A percentile compares a stretch with the other conserved stretches of the same genome.
These are phyloP conservation scores for Florisuga fusca DNA, from an alignment of 2,797 vertebrate species.

Conservation along the genomic window DNA sequence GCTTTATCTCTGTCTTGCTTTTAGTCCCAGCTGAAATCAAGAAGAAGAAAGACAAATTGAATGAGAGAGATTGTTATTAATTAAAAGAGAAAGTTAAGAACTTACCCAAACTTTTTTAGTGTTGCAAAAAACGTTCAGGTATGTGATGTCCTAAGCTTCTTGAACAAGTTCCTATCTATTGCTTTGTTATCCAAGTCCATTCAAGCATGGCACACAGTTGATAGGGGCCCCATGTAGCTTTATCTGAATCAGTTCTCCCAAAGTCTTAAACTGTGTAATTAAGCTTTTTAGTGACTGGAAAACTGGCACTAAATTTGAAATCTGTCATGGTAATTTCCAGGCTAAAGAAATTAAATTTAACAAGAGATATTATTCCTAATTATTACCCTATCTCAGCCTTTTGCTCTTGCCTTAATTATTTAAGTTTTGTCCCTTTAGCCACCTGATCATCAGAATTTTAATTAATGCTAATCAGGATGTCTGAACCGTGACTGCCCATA, in stretches of 20 bases:
- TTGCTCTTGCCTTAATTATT: conserved; percentile 25
- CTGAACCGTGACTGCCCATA: conserved; percentile 1
- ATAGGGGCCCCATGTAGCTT: neutral
- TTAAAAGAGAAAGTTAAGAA: conserved; percentile 30
- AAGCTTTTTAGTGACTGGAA: conserved; percentile 36
- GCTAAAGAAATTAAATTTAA: conserved; percentile 58
- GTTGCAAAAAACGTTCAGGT: neutral
- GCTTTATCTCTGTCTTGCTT: conserved; percentile 38
- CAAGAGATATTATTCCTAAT: conserved; percentile 48
- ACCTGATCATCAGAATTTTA: conserved; percentile 56
- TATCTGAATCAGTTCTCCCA: conserved; percentile 13
- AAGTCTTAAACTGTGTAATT: conserved; percentile 36
- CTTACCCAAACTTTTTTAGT: neutral
- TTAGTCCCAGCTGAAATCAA: conserved; percentile 60
- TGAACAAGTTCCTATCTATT: neutral
- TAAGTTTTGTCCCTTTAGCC: conserved; percentile 11
- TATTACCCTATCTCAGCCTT: conserved; percentile 37
- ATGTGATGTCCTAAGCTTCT: neutral
- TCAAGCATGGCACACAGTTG: neutral
- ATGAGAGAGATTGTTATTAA: conserved; percentile 28
- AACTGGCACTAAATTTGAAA: conserved; percentile 62
- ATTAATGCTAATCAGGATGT: conserved; percentile 34
- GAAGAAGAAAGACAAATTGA: conserved; percentile 27
- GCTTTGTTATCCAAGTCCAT: neutral
- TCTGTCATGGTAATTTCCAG: conserved; percentile 62